A percentile compares a stretch with the other conserved stretches of the same genome.
phyloP scores from a whole-genome alignment of 2,888 invertebrate species.

The Tipula confusa region DNA sequence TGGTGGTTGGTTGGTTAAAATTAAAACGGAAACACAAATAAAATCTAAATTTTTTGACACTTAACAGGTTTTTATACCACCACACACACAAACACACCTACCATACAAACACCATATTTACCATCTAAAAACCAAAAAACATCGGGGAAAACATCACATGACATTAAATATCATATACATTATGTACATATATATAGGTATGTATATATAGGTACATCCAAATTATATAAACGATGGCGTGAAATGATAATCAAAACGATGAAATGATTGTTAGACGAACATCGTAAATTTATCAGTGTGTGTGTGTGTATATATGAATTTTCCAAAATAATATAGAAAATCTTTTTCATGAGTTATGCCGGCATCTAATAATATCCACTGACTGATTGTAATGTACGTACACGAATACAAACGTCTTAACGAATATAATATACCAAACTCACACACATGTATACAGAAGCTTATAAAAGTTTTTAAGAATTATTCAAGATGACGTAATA shows the following conservation, averaged over 20 bases:
- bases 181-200: background rate
- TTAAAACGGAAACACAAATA: background rate
- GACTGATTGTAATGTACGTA: background rate
- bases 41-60: background rate
- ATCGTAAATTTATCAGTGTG: background rate
- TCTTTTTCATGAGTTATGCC: background rate
- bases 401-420: too few relatives aligned
- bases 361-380: background rate
- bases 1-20: constrained; percentile 14
- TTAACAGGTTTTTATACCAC: constrained; percentile 3
- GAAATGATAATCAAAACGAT: background rate
- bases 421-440: background rate
- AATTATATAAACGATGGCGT: background rate
- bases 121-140: background rate
- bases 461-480: background rate
- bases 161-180: background rate
- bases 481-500: background rate
- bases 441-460: background rate
- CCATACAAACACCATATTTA: background rate
- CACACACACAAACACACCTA: background rate
- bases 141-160: background rate
- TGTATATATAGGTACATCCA: background rate
- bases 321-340: background rate
- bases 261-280: background rate
- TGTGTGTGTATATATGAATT: background rate